phyloP scores from a whole-genome alignment of 2,797 vertebrate genomes.

The Manis crassicaudata region DNA sequence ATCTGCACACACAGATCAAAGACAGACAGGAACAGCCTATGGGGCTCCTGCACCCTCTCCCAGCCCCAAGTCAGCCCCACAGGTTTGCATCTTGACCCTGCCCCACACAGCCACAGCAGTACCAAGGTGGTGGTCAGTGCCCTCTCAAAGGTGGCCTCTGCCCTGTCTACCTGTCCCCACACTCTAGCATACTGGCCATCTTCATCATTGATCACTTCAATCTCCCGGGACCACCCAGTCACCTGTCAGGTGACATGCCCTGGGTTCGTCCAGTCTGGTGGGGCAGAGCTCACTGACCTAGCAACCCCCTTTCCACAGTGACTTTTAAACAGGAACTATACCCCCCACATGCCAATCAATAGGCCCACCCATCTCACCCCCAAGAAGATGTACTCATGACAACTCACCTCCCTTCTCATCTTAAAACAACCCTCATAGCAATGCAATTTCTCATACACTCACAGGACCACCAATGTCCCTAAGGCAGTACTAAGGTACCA shows the following conservation, averaged over 20 bases:
- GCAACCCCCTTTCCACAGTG: neutral
- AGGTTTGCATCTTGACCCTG: no score
- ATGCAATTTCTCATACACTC: neutral
- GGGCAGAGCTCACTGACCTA: neutral
- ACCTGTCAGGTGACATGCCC: neutral
- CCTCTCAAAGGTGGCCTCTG: neutral
- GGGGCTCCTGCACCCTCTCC: neutral
- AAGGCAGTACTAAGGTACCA: neutral
- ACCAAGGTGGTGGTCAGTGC: fast-evolving
- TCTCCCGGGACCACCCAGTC: neutral
- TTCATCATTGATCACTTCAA: neutral
- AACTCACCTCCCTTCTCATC: neutral
- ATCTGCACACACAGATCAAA: neutral
- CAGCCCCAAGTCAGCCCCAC: neutral
- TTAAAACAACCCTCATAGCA: neutral
- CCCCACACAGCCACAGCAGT: neutral
- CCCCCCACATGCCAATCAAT: neutral
- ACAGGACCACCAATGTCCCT: neutral
- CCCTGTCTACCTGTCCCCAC: no score
- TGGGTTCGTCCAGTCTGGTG: neutral
- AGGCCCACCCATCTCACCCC: neutral
- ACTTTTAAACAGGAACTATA: neutral
- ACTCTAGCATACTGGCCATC: neutral
- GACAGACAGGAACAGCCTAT: neutral
- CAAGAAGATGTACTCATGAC: neutral